Percentiles rank a stretch among this genome's conserved stretches.
These are phyloP conservation scores for Ceratosolen fusciceps DNA, from an alignment of 1,140 invertebrate species.

Conservation along the genomic window DNA sequence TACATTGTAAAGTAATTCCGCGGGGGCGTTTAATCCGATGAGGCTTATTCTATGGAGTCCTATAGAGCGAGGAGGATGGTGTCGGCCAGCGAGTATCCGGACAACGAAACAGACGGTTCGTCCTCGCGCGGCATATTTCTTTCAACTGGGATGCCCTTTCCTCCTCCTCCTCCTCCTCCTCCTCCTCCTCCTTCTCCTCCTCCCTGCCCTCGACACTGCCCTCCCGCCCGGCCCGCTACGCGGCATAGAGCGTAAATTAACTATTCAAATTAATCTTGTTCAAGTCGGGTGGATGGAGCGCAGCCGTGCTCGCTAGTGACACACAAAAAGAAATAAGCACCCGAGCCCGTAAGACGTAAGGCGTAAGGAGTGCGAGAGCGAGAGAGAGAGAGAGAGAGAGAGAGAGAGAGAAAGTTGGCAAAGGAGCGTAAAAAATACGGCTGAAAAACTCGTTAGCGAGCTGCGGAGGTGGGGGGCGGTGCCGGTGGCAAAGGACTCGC, in stretches of 20 bases:
- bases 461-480: too few species aligned
- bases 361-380: background rate
- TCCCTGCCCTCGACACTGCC: too few species aligned
- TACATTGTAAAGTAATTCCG: background rate
- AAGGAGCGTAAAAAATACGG: background rate
- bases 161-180: too few species aligned
- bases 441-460: slow-evolving; percentile 21
- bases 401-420: background rate
- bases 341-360: background rate
- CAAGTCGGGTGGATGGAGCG: background rate
- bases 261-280: slow-evolving; percentile 48
- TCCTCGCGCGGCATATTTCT: slow-evolving; percentile 6
- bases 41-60: background rate
- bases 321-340: background rate
- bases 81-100: background rate
- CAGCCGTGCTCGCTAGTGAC: background rate
- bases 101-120: background rate
- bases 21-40: slow-evolving; percentile 10
- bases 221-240: too few species aligned
- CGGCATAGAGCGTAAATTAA: slow-evolving; percentile 40
- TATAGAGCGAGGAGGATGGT: too few species aligned
- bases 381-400: background rate
- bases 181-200: too few species aligned
- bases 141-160: slow-evolving; percentile 11
- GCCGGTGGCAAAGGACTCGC: background rate